phyloP scores from a whole-genome alignment of 2,888 invertebrate species.

The Rotaria magnacalcarata region DNA sequence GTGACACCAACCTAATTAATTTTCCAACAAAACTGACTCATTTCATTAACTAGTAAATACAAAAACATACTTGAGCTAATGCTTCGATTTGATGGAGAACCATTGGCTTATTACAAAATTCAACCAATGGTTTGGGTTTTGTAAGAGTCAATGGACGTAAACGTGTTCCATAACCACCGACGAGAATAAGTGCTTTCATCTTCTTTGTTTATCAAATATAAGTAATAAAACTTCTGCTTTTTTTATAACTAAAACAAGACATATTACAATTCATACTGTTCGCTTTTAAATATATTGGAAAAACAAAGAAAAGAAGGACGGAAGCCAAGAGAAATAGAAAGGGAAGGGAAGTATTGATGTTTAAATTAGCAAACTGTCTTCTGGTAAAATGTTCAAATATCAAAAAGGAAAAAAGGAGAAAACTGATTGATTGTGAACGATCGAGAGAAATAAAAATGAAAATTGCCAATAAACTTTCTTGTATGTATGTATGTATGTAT shows the following conservation, averaged over 20 bases:
- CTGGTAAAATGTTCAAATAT: not conserved
- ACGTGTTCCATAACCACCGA: conserved; percentile 96
- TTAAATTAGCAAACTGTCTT: not conserved
- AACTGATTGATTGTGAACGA: not conserved
- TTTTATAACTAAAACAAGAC: not conserved
- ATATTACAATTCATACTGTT: not conserved
- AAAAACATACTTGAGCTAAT: conserved; percentile 59
- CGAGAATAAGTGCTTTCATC: conserved; percentile 89
- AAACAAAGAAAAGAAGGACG: not conserved
- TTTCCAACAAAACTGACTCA: not conserved
- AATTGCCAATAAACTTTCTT: not conserved
- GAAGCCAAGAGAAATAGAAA: not conserved
- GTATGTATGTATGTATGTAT: not conserved
- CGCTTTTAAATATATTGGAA: not conserved
- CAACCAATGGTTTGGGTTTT: conserved; percentile 92
- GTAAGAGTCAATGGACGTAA: conserved; percentile 89
- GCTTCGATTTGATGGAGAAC: conserved; percentile 83
- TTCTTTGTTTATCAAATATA: not conserved
- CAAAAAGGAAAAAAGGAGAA: not conserved
- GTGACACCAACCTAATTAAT: conserved; percentile 61
- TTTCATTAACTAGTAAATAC: not conserved
- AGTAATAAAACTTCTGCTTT: not conserved
- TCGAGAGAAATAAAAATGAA: not conserved
- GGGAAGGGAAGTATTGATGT: not conserved
- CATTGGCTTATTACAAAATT: conserved; percentile 99